A percentile compares a stretch with the other conserved stretches of the same genome.
Conservation (phyloP, 2,888 invertebrate genomes). For the Macrostomum cliftonense region DNA sequence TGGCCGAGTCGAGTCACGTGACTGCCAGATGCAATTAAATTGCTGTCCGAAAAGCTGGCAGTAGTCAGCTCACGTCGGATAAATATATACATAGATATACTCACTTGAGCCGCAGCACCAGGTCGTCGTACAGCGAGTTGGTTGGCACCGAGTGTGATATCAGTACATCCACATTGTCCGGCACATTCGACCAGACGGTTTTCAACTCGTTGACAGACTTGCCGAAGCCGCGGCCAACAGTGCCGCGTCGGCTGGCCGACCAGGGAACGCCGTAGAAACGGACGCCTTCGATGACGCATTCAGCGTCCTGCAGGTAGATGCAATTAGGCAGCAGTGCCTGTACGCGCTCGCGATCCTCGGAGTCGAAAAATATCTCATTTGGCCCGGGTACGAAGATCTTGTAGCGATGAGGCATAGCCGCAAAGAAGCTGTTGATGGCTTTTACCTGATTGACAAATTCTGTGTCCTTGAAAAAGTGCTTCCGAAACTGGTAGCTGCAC, state of each 20-base stretch:
- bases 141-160: conserved; percentile 16
- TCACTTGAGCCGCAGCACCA: no score
- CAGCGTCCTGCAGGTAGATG: conserved; percentile 23
- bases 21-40: no score
- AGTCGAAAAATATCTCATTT: conserved; percentile 21
- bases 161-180: conserved; percentile 22
- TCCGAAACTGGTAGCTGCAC: conserved; percentile 9
- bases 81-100: no score
- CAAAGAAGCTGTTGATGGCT: conserved; percentile 16
- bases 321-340: conserved; percentile 17
- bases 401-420: conserved; percentile 20
- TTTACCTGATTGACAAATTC: conserved; percentile 3
- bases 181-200: conserved; percentile 20
- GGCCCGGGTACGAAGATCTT: conserved; percentile 28
- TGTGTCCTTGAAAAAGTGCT: conserved; percentile 11
- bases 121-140: no score
- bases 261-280: conserved; percentile 26
- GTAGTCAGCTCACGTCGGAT: no score
- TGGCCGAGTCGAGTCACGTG: no score
- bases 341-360: conserved; percentile 14
- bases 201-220: conserved; percentile 14
- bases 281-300: conserved; percentile 19
- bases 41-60: no score
- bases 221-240: conserved; percentile 20
- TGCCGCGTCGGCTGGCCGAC: conserved; percentile 18